These are phyloP conservation scores for Ceratina calcarata DNA, from an alignment of 1,140 invertebrate genomes.

Conservation along the genomic window DNA sequence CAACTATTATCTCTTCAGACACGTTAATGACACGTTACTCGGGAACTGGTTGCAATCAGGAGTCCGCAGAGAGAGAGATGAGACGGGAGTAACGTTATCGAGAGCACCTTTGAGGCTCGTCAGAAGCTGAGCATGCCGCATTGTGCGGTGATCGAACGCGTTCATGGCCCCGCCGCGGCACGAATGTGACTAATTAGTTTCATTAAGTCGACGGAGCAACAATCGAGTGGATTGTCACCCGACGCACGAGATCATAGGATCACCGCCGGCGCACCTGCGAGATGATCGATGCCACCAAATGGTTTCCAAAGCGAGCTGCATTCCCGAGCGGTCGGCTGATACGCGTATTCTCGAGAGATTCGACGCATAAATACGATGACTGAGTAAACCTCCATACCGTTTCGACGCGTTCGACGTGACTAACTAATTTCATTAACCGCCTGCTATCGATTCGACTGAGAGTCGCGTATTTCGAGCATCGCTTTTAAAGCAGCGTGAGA, in stretches of 20 bases:
- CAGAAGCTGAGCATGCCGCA: background rate
- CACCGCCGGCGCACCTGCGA: background rate
- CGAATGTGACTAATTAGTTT: conserved; percentile 49
- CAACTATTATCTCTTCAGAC: conserved; percentile 8
- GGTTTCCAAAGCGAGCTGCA: no score
- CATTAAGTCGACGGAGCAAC: conserved; percentile 43
- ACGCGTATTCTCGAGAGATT: background rate
- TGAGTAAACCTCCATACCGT: background rate
- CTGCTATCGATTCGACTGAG: no score
- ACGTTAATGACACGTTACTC: conserved; percentile 30
- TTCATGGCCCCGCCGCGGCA: background rate
- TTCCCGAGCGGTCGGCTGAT: background rate
- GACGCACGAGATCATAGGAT: conserved; percentile 2
- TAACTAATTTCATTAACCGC: conserved; percentile 40
- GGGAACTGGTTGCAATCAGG: conserved; percentile 11
- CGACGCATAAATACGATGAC: conserved; percentile 7
- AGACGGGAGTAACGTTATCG: conserved; percentile 5
- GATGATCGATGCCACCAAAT: conserved; percentile 28
- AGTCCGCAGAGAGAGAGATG: background rate
- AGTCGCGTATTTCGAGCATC: no score
- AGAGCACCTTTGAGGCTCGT: conserved; percentile 20
- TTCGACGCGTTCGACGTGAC: conserved; percentile 4
- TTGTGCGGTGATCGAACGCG: conserved; percentile 25
- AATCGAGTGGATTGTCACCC: conserved; percentile 33
- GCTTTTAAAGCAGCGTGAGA: no score